Evolutionary conservation across 1,140 invertebrate genomes (phyloP), one percentile per base, ranked within the genome.

Genomic region (Camponotus pennsylvanicus): DNA sequence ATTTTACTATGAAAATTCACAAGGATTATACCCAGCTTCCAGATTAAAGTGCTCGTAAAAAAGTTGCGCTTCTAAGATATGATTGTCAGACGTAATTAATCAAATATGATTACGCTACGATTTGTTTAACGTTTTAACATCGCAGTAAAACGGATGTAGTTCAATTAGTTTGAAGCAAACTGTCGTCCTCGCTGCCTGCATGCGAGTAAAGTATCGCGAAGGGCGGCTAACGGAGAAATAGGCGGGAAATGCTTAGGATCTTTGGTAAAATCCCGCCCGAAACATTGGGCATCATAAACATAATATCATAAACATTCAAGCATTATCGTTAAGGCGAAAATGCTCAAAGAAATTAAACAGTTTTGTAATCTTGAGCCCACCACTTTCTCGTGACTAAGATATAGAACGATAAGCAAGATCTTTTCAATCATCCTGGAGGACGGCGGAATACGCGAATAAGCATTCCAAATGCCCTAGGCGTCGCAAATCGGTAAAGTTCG

Each of bases 321-420:
- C 52, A 73, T 89, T 89, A 89, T 70, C 83, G 66, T 89, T 57
- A 87, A 80, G 57, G 13, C 61, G 63, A 59, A 61, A 79, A 42
- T 52, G 84, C 82, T 70, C 63, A 59, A 59, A 27, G 34, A 15
- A 37, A 18, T 52, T 42, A 66, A 69, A 40, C 34, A 42, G 32
- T 61, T 21, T 32, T 27, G 18, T 21, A 55, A 27, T 40, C 37
- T 57, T 37, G 21, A 82, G 40, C 32, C 42, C 27, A 8, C 34
- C 27, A 42, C 27, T 34, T 57, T 61, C 18, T 45, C 52, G 49
- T 42, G 34, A 40, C 34, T 37, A 9, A 21, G 15, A 15, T 34
- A 49, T 9, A 3, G 13, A 8, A 45, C 45, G 18, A 63, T 37
- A 27, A 52, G 49, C 61, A 27, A 64, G 55, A 55, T 42, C n/a